Conservation (phyloP, 2,888 invertebrate species). For the Nephrotoma appendiculata region DNA sequence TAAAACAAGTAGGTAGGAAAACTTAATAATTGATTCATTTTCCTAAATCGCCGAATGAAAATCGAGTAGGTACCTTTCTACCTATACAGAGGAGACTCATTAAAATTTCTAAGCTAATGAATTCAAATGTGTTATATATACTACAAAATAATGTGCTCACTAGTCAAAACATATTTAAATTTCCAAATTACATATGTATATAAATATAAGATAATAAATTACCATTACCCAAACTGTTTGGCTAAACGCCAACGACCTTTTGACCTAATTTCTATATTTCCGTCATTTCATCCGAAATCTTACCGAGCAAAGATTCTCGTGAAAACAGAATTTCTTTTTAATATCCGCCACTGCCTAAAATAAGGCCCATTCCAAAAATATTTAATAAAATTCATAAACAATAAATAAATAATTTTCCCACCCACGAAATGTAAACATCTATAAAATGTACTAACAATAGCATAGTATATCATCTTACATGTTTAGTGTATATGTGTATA, state of each 20-base stretch:
- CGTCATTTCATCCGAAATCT: neutral
- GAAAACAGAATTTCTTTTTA: neutral
- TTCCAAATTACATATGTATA: neutral
- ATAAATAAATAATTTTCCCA: neutral
- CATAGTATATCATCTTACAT: neutral
- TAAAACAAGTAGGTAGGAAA: too few species aligned
- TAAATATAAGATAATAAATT: neutral
- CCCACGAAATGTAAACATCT: neutral
- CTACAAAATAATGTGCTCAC: neutral
- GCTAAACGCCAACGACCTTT: neutral
- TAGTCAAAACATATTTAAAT: neutral
- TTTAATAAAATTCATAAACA: neutral
- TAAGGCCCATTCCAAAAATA: neutral
- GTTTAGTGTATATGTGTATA: neutral
- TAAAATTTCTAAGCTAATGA: neutral
- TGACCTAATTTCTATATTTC: neutral
- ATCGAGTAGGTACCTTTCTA: too few species aligned
- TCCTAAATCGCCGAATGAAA: too few species aligned
- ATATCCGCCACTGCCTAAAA: neutral
- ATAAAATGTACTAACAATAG: neutral
- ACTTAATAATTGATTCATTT: too few species aligned
- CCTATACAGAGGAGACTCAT: neutral
- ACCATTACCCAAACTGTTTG: neutral
- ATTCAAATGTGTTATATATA: neutral
- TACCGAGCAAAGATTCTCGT: neutral